Evolutionary conservation across 2,113 vertebrate species (phyloP).

Genomic region (Gnathonemus echidnorhynchus): DNA sequence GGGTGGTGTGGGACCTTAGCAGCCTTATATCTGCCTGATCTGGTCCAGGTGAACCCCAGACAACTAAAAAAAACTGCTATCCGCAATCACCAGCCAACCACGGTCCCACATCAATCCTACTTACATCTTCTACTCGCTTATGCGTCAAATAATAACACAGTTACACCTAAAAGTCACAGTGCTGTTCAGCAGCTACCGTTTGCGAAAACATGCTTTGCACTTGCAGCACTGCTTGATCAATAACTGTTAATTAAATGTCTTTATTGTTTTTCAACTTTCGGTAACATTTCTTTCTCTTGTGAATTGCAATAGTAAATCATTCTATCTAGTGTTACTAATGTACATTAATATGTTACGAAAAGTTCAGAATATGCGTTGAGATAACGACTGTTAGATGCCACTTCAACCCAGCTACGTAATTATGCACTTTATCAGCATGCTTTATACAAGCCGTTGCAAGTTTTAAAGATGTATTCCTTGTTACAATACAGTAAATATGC

Average conservation of each 20-base stretch:
- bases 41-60: background rate
- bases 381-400: background rate
- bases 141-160: background rate
- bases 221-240: background rate
- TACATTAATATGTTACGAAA: background rate
- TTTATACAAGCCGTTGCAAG: background rate
- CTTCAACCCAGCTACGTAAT: background rate
- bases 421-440: background rate
- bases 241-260: background rate
- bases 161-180: background rate
- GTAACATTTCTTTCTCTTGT: background rate
- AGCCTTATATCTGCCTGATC: background rate
- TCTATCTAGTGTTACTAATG: background rate
- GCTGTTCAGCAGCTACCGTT: background rate
- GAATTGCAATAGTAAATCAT: background rate
- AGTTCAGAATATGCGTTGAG: background rate
- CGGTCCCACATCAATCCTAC: background rate
- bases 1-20: background rate
- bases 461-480: background rate
- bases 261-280: background rate
- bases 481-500: background rate
- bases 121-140: background rate
- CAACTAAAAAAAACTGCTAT: background rate
- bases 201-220: background rate
- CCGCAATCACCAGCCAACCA: background rate